phyloP scores from a whole-genome alignment of 2,888 invertebrate species.

The Lordiphosa fenestrarum region DNA sequence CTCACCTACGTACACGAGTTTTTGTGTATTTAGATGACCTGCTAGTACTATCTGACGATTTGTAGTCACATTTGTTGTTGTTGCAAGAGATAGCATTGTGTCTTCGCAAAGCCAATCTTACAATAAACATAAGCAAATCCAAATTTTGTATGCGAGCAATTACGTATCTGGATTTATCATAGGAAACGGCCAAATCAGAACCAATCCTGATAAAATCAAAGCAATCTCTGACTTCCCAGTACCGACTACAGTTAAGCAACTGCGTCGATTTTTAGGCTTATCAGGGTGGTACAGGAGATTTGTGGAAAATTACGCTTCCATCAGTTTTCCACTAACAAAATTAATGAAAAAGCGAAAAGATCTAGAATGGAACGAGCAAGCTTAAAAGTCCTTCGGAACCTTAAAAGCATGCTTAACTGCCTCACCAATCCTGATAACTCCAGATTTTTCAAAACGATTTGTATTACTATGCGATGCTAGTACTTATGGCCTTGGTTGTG shows the following conservation, averaged over 20 bases:
- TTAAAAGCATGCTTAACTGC: slow-evolving; percentile 3
- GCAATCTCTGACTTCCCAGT: slow-evolving; percentile 9
- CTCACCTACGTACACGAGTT: too few species aligned
- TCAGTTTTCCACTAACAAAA: slow-evolving; percentile 1
- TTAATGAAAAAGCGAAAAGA: not conserved
- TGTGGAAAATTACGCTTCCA: too few species aligned
- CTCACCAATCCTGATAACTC: not conserved
- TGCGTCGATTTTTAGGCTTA: slow-evolving; percentile 3
- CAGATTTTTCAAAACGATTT: slow-evolving; percentile 8
- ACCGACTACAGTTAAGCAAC: slow-evolving; percentile 7
- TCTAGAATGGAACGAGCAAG: not conserved
- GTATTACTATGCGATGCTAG: slow-evolving; percentile 5
- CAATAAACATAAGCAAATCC: slow-evolving; percentile 23
- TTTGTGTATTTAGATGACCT: too few species aligned
- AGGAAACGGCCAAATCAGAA: not conserved
- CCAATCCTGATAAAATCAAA: slow-evolving; percentile 4
- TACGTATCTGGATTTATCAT: slow-evolving; percentile 5
- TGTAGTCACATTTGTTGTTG: too few species aligned
- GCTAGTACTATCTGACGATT: too few species aligned
- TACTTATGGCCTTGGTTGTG: slow-evolving; percentile 2
- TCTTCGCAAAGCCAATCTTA: slow-evolving; percentile 30
- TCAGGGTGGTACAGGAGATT: too few species aligned
- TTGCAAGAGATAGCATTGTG: slow-evolving; percentile 1
- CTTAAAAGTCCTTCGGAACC: not conserved
- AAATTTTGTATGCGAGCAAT: slow-evolving; percentile 9